Percentiles rank a stretch among this genome's conserved stretches.
These are phyloP conservation scores for Spilarctia lutea DNA, from an alignment of 2,888 invertebrate species.

Conservation along the genomic window DNA sequence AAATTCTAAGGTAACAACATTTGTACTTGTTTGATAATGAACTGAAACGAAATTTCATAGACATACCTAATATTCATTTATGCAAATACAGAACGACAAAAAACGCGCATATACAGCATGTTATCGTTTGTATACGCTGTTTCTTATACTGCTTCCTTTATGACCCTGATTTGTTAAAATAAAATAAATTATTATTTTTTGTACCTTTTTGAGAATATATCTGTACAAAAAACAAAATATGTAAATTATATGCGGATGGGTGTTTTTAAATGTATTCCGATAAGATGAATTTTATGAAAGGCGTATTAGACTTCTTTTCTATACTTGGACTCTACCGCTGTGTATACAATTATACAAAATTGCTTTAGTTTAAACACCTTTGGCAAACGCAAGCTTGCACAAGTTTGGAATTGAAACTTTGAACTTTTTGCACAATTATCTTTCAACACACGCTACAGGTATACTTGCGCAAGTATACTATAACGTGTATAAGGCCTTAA, in stretches of 20 bases:
- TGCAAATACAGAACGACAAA: neutral
- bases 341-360: neutral
- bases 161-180: neutral
- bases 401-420: too few relatives aligned
- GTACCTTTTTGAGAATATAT: neutral
- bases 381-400: too few relatives aligned
- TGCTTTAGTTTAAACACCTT: neutral
- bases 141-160: neutral
- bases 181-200: neutral
- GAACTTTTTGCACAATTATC: too few relatives aligned
- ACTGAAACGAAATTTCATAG: slow-evolving; percentile 1
- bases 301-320: neutral
- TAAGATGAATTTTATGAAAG: neutral
- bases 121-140: neutral
- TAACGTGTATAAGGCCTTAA: too few relatives aligned
- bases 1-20: neutral
- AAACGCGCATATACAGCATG: neutral
- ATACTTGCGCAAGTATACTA: too few relatives aligned
- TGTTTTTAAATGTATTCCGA: neutral
- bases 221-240: neutral
- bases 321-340: neutral
- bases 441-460: too few relatives aligned
- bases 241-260: neutral
- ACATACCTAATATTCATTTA: neutral
- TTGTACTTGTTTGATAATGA: neutral